phyloP scores from a whole-genome alignment of 2,113 vertebrate genomes.

The Prochilodus magdalenae region DNA sequence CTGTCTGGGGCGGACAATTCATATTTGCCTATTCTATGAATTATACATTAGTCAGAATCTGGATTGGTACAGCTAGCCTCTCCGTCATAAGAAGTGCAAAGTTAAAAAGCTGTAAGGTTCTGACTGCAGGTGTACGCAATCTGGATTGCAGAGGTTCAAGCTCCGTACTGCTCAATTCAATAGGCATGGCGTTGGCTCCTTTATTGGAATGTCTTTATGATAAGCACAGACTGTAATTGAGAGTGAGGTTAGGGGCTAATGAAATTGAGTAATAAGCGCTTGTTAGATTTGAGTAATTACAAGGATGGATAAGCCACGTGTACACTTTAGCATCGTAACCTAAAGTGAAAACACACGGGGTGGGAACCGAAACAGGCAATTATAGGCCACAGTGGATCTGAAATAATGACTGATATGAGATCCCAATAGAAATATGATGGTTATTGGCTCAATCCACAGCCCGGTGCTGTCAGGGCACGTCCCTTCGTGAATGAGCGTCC shows the following conservation, averaged over 20 bases:
- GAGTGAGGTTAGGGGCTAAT: background rate
- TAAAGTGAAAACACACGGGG: background rate
- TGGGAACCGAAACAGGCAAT: background rate
- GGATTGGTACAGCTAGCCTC: background rate
- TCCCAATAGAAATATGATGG: background rate
- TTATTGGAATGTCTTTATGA: background rate
- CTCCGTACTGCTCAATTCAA: background rate
- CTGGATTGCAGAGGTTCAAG: background rate
- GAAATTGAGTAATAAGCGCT: slow-evolving; percentile 4
- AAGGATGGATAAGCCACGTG: background rate
- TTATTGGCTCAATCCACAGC: background rate
- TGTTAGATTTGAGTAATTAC: slow-evolving; percentile 8
- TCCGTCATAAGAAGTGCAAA: slow-evolving; percentile 20
- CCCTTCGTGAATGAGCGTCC: slow-evolving; percentile 7
- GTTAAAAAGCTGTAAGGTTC: slow-evolving; percentile 1
- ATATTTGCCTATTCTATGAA: slow-evolving; percentile 36
- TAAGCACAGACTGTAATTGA: slow-evolving; percentile 1
- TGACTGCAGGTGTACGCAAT: slow-evolving; percentile 11
- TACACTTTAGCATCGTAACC: background rate
- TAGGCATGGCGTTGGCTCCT: background rate
- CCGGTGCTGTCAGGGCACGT: background rate
- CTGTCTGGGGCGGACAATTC: slow-evolving; percentile 29
- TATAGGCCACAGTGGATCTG: background rate
- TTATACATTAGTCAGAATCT: slow-evolving; percentile 42
- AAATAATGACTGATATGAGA: background rate